phyloP scores from a whole-genome alignment of 1,140 invertebrate species.

The Tenebrio molitor region DNA sequence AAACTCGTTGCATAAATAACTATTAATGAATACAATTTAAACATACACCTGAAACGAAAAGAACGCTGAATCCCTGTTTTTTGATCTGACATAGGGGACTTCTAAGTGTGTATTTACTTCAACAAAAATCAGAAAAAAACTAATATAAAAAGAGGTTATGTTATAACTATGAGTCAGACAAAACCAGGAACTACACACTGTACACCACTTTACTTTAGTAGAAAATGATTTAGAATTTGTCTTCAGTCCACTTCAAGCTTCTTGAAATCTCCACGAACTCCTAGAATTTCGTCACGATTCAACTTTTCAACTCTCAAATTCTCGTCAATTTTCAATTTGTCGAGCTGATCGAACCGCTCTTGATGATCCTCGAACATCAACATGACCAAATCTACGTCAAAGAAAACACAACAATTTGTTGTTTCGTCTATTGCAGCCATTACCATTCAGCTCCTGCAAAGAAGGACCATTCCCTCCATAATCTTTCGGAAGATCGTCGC shows the following conservation, averaged over 20 bases:
- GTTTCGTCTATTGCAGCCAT: neutral
- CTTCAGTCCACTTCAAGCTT: constrained; percentile 51
- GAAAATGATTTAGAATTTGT: too few relatives aligned
- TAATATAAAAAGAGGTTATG: too few relatives aligned
- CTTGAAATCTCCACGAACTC: constrained; percentile 55
- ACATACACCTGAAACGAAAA: too few relatives aligned
- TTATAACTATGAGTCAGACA: too few relatives aligned
- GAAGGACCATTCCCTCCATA: constrained; percentile 17
- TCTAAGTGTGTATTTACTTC: too few relatives aligned
- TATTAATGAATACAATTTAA: too few relatives aligned
- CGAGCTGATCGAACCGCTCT: constrained; percentile 45
- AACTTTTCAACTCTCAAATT: constrained; percentile 47
- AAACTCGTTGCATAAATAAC: too few relatives aligned
- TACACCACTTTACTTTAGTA: too few relatives aligned
- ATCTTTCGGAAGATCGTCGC: neutral
- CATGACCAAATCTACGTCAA: neutral
- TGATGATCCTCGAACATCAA: constrained; percentile 40
- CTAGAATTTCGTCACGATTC: constrained; percentile 53
- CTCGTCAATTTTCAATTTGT: constrained; percentile 48
- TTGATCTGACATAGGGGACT: too few relatives aligned
- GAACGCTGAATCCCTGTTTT: too few relatives aligned
- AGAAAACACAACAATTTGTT: neutral
- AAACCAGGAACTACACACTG: too few relatives aligned
- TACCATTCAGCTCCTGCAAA: constrained; percentile 12
- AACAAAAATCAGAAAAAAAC: too few relatives aligned